Evolutionary conservation across 2,888 invertebrate species (phyloP).

Genomic region (Chalcis sispes): DNA sequence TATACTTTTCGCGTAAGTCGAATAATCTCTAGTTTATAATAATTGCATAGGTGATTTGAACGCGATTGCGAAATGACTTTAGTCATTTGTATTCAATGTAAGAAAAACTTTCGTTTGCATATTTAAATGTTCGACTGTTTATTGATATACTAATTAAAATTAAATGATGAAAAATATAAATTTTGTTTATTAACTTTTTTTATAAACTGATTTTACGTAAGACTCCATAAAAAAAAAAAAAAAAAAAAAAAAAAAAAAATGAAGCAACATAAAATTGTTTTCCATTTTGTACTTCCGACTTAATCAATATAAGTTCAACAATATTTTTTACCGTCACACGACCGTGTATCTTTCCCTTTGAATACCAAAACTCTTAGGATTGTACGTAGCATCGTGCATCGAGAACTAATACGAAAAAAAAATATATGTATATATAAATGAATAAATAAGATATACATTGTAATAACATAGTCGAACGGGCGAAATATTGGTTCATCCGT

Average conservation of each 20-base stretch:
- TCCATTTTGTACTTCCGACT: slow-evolving; percentile 30
- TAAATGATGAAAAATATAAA: slow-evolving; percentile 22
- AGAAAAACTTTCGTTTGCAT: slow-evolving; percentile 15
- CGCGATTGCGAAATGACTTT: slow-evolving; percentile 22
- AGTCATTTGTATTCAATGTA: slow-evolving; percentile 27
- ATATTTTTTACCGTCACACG: slow-evolving; percentile 24
- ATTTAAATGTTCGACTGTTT: slow-evolving; percentile 32
- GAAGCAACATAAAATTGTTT: slow-evolving; percentile 11
- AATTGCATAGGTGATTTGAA: slow-evolving; percentile 36
- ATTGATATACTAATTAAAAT: slow-evolving; percentile 33
- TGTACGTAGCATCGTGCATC: slow-evolving; percentile 33
- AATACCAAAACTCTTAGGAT: slow-evolving; percentile 64
- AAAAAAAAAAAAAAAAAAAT: too few relatives aligned
- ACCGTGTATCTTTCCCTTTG: slow-evolving; percentile 66
- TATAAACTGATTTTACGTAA: slow-evolving; percentile 4
- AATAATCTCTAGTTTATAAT: slow-evolving; percentile 49
- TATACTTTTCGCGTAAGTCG: slow-evolving; percentile 56
- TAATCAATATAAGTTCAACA: slow-evolving; percentile 27
- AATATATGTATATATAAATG: slow-evolving; percentile 39
- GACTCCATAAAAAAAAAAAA: too few relatives aligned
- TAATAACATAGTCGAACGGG: slow-evolving; percentile 12
- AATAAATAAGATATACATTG: slow-evolving; percentile 30
- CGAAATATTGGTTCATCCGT: slow-evolving; percentile 9
- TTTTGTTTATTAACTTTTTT: slow-evolving; percentile 24
- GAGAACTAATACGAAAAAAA: slow-evolving; percentile 55